These are phyloP conservation scores for Sphinx pinastri DNA, from an alignment of 2,888 invertebrate species.

Conservation along the genomic window DNA sequence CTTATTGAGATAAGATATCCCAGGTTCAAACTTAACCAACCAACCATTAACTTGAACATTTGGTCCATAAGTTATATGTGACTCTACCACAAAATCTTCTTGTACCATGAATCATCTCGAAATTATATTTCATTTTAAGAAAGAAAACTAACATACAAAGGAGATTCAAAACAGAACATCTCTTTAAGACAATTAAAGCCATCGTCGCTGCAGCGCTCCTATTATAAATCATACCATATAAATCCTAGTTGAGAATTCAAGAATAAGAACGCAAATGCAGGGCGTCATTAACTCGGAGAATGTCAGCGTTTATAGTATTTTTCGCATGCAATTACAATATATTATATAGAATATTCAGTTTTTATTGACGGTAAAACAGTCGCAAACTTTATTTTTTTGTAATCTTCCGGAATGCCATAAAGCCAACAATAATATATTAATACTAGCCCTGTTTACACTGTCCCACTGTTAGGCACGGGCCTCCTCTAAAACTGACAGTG, in stretches of 20 bases:
- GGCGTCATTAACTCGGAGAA: neutral
- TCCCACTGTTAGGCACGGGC: no score
- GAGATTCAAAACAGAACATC: neutral
- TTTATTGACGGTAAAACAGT: neutral
- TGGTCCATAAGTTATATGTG: no score
- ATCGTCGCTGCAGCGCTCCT: conserved; percentile 1
- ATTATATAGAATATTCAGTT: neutral
- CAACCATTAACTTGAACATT: no score
- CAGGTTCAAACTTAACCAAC: no score
- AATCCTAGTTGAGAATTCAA: conserved; percentile 11
- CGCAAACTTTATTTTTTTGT: neutral
- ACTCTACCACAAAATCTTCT: neutral
- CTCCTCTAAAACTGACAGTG: no score
- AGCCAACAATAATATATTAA: neutral
- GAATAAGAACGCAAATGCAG: conserved; percentile 2
- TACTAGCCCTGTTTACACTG: no score
- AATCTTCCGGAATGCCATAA: conserved; percentile 3
- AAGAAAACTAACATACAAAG: conserved; percentile 2
- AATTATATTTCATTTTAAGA: neutral
- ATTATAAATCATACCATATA: conserved; percentile 7
- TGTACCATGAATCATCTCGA: neutral
- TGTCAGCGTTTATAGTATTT: neutral
- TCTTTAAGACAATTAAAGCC: conserved; percentile 15
- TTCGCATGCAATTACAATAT: neutral
- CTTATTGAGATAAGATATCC: no score